Evolutionary conservation across 2,797 vertebrate genomes (phyloP).

Genomic region (Sibirionetta formosa): DNA sequence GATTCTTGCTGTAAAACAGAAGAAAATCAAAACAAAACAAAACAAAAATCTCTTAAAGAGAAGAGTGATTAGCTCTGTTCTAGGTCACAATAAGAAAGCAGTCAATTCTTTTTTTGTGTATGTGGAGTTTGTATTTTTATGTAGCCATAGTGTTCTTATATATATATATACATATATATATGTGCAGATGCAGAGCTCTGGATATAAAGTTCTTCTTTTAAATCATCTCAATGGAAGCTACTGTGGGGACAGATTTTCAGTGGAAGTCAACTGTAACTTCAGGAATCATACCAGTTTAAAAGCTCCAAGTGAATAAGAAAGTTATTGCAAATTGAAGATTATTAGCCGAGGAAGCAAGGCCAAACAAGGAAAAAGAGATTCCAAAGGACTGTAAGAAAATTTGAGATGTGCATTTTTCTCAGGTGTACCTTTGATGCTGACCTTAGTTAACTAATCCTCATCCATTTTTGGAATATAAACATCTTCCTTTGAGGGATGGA

Average conservation of each 20-base stretch:
- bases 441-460: not conserved
- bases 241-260: not conserved
- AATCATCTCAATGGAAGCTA: not conserved
- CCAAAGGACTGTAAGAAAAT: not conserved
- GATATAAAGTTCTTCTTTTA: not conserved
- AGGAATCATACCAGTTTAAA: not conserved
- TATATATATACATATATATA: too few species aligned
- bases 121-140: not conserved
- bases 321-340: not conserved
- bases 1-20: not conserved
- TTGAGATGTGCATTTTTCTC: not conserved
- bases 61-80: not conserved
- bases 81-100: not conserved
- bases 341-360: not conserved
- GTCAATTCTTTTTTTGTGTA: not conserved
- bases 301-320: not conserved
- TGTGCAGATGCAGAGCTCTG: not conserved
- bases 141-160: not conserved
- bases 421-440: not conserved
- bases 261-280: not conserved
- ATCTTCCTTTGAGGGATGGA: not conserved
- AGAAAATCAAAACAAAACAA: too few species aligned
- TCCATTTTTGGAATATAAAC: not conserved
- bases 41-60: not conserved
- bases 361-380: not conserved